Evolutionary conservation across 23 tunicate species (phyloP), one percentile per base, ranked within the genome.

Genomic region (Ciona savignyi): DNA sequence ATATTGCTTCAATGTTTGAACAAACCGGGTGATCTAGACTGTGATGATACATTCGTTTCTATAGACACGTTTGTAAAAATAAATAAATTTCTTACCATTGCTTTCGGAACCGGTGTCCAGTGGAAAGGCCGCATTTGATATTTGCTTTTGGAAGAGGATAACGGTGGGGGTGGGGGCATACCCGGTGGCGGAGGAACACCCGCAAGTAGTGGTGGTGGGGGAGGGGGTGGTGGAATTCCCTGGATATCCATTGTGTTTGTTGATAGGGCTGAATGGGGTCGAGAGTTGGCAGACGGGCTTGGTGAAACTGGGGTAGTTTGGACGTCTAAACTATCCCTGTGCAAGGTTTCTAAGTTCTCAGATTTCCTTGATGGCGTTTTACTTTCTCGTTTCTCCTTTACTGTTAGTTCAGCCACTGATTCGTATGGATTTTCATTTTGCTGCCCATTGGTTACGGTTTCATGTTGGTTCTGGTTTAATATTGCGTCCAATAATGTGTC

Each of bases 91-190:
- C 79, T 70, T 69, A 82, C 87, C 80, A 82, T 67, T 61, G 68
- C 75, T 32, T 68, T 75, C n/a, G 87, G 79, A n/a, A 82, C 87
- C n/a, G 87, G 62, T 15, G 32, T 67, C 80, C 80, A 75, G 32
- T 82, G 87, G 56, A 82, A 75, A 3, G 87, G 80, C 28, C 87
- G 64, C 80, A 82, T 78, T 23, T 32, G 26, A 4, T 27, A 32
- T 62, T 70, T 71, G 2, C 63, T 1, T 51, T 61, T 68, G 34
- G 31, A 3, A 27, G 75, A 32, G 4, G 32, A 62, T 0, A 26
- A 63, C n/a, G 2, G 25, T 56, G 70, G 42, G 2, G 27, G 65
- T 1, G 60, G 74, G 6, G 25, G 23, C 62, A 48, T 4, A 23
- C 21, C 32, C 4, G 78, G 73, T 32, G 86, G 86, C 23, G 86